These are phyloP conservation scores for Tachystola acroxantha DNA, from an alignment of 2,888 invertebrate genomes.

Conservation along the genomic window DNA sequence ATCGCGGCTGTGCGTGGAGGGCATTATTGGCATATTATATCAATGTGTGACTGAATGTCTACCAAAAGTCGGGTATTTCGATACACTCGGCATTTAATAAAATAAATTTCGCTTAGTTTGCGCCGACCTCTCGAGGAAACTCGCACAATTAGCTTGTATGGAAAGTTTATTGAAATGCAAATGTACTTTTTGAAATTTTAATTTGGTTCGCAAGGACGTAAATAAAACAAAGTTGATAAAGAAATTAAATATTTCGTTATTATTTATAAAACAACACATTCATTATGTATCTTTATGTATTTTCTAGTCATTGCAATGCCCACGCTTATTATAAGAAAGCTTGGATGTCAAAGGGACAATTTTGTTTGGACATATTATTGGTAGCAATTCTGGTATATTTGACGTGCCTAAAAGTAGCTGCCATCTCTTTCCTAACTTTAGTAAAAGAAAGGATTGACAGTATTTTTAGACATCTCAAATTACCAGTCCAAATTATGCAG, in stretches of 20 bases:
- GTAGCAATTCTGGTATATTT: slow-evolving; percentile 23
- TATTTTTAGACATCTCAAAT: too few species aligned
- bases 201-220: slow-evolving; percentile 8
- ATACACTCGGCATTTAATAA: too few species aligned
- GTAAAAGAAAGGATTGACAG: background rate
- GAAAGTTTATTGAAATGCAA: slow-evolving; percentile 3
- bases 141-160: slow-evolving; percentile 1
- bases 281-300: slow-evolving; percentile 72
- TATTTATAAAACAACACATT: slow-evolving; percentile 69
- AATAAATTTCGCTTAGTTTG: too few species aligned
- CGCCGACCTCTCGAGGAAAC: too few species aligned
- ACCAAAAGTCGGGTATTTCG: too few species aligned
- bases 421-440: too few species aligned
- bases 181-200: slow-evolving; percentile 2
- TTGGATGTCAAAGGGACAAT: slow-evolving; percentile 13
- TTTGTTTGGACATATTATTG: slow-evolving; percentile 33
- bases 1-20: too few species aligned
- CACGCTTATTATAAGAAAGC: slow-evolving; percentile 4
- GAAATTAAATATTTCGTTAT: slow-evolving; percentile 73
- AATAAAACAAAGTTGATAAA: slow-evolving; percentile 63
- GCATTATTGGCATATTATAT: too few species aligned
- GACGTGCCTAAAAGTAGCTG: too few species aligned
- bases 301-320: slow-evolving; percentile 66
- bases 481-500: too few species aligned
- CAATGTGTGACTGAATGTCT: too few species aligned